Conservation (phyloP, 2,113 vertebrate species). For the Vulpes vulpes region DNA sequence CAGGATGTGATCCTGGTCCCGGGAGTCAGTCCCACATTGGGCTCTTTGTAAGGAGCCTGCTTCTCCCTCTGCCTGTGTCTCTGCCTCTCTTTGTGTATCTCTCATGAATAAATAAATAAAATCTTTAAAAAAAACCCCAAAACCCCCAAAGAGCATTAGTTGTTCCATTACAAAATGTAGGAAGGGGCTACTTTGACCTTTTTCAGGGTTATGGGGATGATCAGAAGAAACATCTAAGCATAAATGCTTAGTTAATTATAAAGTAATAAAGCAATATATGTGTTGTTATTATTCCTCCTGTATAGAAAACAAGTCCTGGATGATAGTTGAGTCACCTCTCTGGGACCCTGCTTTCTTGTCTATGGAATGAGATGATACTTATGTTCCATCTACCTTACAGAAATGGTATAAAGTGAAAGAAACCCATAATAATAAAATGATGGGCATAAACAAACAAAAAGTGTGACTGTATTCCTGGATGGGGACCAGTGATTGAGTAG, state of each 20-base stretch:
- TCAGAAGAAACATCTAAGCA: not conserved
- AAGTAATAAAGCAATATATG: constrained; percentile 19
- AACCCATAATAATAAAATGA: not conserved
- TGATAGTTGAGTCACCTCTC: not conserved
- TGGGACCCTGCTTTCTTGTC: not conserved
- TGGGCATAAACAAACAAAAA: constrained; percentile 27
- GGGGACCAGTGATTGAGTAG: not conserved
- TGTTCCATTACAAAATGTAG: not conserved
- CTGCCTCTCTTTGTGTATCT: too few species aligned
- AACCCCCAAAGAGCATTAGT: not conserved
- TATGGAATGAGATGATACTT: not conserved
- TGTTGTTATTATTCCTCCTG: not conserved
- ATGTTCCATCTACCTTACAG: not conserved
- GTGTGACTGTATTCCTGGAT: not conserved
- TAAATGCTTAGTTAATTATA: constrained; percentile 38
- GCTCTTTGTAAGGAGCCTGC: too few species aligned
- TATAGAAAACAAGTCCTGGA: not conserved
- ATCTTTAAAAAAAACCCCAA: too few species aligned
- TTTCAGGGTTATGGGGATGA: not conserved
- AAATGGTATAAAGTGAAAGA: constrained; percentile 46
- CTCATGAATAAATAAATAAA: too few species aligned
- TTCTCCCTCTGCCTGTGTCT: too few species aligned
- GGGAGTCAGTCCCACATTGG: too few species aligned
- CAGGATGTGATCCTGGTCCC: too few species aligned
- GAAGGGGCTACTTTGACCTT: not conserved